Evolutionary conservation across 2,888 invertebrate species (phyloP), one percentile per base, ranked within the genome.

Genomic region (Pycnomerus fuliginosus): DNA sequence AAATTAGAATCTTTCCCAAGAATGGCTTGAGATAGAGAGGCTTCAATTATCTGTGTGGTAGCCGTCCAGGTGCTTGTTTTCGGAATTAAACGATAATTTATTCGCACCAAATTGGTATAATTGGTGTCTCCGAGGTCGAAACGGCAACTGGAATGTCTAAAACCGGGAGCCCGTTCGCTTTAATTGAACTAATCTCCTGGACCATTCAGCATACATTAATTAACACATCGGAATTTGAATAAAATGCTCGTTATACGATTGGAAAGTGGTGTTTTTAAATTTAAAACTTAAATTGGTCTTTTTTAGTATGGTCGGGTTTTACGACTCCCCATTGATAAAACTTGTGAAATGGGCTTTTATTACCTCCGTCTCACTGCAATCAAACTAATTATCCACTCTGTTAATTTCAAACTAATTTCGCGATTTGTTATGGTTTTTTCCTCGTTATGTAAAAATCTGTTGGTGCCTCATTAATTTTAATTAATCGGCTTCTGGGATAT

Each of bases 141-240:
- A 54, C 61, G 59, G 53, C 50, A 55, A 53, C 34, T 57, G 65
- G 68, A 67, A 70, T 66, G 68, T 64, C 66, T 62, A 69, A 71
- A 69, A 69, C 69, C 69, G 65, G 71, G 70, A 71, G 71, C 69
- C 59, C 58, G 58, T 62, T 61, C 60, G 41, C 55, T 64, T 71
- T 69, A 69, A 69, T 69, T 69, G 67, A 67, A 64, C 67, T 68
- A 69, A 69, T 69, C 68, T 65, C 57, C 56, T 56, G 52, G 62
- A 58, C 64, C 62, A 61, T 59, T 64, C 59, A 55, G 63, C 60
- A 66, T 68, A 64, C 70, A 68, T 70, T 69, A 72, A 72, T 72
- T 71, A 72, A 72, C 70, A 71, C 71, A 70, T 72, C 64, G 61
- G 54, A 51, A 70, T 71, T 70, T 71, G 68, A 71, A 71, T 71